phyloP scores from a whole-genome alignment of 2,797 vertebrate genomes.

The Aeoliscus strigatus region DNA sequence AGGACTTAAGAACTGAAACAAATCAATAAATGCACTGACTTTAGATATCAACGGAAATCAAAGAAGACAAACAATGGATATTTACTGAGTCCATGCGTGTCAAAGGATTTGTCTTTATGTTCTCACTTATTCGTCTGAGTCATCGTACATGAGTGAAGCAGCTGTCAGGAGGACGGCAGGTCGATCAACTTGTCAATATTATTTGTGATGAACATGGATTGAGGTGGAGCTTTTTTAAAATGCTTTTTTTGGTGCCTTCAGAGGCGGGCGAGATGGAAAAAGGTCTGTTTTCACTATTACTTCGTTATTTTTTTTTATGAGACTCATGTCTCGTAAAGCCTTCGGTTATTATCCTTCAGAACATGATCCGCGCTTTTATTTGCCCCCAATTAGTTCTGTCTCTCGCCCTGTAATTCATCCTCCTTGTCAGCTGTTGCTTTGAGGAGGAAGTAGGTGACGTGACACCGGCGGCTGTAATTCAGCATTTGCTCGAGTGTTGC shows the following conservation, averaged over 20 bases:
- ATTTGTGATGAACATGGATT: too few relatives aligned
- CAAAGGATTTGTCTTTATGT: too few relatives aligned
- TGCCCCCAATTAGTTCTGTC: slow-evolving; percentile 57
- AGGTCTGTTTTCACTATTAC: slow-evolving; percentile 32
- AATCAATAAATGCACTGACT: too few relatives aligned
- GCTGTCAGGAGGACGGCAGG: too few relatives aligned
- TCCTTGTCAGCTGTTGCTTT: slow-evolving; percentile 37
- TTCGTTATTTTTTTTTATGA: slow-evolving; percentile 20
- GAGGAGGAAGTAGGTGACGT: slow-evolving; percentile 30
- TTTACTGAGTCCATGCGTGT: too few relatives aligned
- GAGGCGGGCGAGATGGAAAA: slow-evolving; percentile 18
- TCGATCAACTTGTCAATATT: too few relatives aligned
- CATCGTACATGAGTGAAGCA: too few relatives aligned
- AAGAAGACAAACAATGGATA: too few relatives aligned
- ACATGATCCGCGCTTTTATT: slow-evolving; percentile 55
- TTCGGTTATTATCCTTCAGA: slow-evolving; percentile 46
- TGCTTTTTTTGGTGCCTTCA: slow-evolving; percentile 17
- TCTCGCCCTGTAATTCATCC: slow-evolving; percentile 49
- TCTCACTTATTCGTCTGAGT: too few relatives aligned
- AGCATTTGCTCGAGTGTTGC: slow-evolving; percentile 19
- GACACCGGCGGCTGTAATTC: slow-evolving; percentile 14
- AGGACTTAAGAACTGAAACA: too few relatives aligned
- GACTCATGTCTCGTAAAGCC: slow-evolving; percentile 58
- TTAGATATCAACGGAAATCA: too few relatives aligned
- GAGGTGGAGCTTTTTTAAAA: slow-evolving; percentile 10